phyloP scores from a whole-genome alignment of 2,797 vertebrate species.

The Protonibea diacanthus region DNA sequence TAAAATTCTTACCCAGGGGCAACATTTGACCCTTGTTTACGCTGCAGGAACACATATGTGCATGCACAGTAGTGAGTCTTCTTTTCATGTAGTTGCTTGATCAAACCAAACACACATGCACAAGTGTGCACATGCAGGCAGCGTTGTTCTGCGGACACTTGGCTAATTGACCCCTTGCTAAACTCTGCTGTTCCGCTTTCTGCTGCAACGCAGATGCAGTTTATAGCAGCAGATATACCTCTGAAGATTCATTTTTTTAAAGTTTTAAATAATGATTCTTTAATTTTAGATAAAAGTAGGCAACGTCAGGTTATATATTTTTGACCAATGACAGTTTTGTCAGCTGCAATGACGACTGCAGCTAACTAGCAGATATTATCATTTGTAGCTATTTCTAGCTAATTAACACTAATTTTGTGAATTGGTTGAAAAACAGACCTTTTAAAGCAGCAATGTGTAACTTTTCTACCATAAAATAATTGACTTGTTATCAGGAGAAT shows the following conservation, averaged over 20 bases:
- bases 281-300: background rate
- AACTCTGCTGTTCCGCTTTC: background rate
- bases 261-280: background rate
- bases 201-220: background rate
- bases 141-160: constrained; percentile 35
- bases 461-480: too few relatives aligned
- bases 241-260: background rate
- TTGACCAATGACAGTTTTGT: background rate
- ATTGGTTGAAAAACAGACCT: background rate
- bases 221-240: background rate
- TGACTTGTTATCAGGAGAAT: background rate
- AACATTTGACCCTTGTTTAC: constrained; percentile 65
- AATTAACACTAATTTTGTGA: background rate
- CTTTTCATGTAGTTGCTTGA: constrained; percentile 22
- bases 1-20: constrained; percentile 61
- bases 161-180: background rate
- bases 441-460: too few relatives aligned
- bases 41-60: constrained; percentile 44
- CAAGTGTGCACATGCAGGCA: background rate
- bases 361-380: background rate
- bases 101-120: constrained; percentile 24
- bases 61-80: constrained; percentile 30
- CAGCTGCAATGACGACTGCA: background rate
- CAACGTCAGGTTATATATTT: background rate
- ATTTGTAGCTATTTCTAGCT: background rate